Evolutionary conservation across 2,888 invertebrate species (phyloP), one percentile per base, ranked within the genome.

Genomic region (Sicus ferrugineus): DNA sequence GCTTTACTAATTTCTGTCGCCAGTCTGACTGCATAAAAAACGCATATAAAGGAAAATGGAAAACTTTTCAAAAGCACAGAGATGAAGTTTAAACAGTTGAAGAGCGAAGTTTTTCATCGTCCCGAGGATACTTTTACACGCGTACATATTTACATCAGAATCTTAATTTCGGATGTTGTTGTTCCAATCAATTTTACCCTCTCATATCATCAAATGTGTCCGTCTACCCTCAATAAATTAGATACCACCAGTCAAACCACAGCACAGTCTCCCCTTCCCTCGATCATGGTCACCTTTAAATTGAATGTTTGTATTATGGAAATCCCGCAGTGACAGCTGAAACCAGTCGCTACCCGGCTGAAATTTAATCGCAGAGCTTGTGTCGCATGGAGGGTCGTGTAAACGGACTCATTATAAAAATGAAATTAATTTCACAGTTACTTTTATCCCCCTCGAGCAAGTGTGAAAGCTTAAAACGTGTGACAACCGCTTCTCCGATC

Each of bases 1-100:
- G 31, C 48, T 67, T 67, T 14, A 31, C 59, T 67, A 48, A 67
- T 59, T 67, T 46, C 23, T 48, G 67, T 48, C 67, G 67, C 67
- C 67, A 67, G 50, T 67, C 67, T 59, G 59, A 58, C 48, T 48
- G 67, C 48, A 42, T 67, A 56, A 56, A 7, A 56, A 66, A 56
- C 52, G 30, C 52, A 52, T 52, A 65, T 54, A 65, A 50, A 52
- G 48, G 16, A 7, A 9, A 28, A 56, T 30, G 23, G 7, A 56
- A 56, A 56, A 30, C 28, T 26, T 56, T 28, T n/a, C n/a, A n/a
- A n/a, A n/a, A n/a, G n/a, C n/a, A n/a, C n/a, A n/a, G n/a, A n/a
- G n/a, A 56, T 19, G 5, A 52, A 30, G 14, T 26, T 23, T 11
- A 30, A n/a, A 56, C 3, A 0, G 23, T 26, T n/a, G 6, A 16